Conservation (phyloP, 2,797 vertebrate genomes). For the Acrossocheilus wenchowensis region DNA sequence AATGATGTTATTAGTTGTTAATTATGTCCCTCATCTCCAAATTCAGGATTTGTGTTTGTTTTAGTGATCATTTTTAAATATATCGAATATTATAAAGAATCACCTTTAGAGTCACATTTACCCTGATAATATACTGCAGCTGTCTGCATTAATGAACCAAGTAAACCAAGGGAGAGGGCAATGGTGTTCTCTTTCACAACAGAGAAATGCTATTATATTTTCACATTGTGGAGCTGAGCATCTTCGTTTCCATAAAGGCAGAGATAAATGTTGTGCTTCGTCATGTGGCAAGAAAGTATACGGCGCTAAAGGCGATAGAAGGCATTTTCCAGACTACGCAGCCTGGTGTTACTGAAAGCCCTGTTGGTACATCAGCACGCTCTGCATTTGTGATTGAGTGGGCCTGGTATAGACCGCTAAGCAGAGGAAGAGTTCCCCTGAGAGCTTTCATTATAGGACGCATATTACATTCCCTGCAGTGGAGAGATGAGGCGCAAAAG, state of each 20-base stretch:
- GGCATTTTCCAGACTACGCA: slow-evolving; percentile 53
- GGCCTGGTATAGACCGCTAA: slow-evolving; percentile 74
- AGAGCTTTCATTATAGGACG: slow-evolving; percentile 79
- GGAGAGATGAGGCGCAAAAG: slow-evolving; percentile 51
- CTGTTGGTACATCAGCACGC: slow-evolving; percentile 59
- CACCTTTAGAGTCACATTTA: neutral
- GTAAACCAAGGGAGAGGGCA: neutral
- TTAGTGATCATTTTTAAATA: neutral
- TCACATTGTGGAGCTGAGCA: neutral
- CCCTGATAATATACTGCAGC: neutral
- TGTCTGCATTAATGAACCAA: slow-evolving; percentile 9
- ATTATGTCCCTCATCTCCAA: neutral
- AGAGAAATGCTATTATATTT: slow-evolving; percentile 10
- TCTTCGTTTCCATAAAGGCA: slow-evolving; percentile 39
- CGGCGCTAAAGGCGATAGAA: neutral
- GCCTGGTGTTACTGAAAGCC: slow-evolving; percentile 69
- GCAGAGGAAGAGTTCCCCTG: slow-evolving; percentile 71
- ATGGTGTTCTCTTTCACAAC: slow-evolving; percentile 1
- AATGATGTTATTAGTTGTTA: neutral
- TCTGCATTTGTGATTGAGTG: slow-evolving; percentile 70
- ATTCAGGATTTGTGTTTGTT: neutral
- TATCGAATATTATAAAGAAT: neutral
- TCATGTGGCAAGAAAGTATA: slow-evolving; percentile 28
- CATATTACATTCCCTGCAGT: slow-evolving; percentile 75
- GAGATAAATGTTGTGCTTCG: slow-evolving; percentile 46